Conservation (phyloP, 2,113 vertebrate genomes). For the Glaucidium brasilianum region DNA sequence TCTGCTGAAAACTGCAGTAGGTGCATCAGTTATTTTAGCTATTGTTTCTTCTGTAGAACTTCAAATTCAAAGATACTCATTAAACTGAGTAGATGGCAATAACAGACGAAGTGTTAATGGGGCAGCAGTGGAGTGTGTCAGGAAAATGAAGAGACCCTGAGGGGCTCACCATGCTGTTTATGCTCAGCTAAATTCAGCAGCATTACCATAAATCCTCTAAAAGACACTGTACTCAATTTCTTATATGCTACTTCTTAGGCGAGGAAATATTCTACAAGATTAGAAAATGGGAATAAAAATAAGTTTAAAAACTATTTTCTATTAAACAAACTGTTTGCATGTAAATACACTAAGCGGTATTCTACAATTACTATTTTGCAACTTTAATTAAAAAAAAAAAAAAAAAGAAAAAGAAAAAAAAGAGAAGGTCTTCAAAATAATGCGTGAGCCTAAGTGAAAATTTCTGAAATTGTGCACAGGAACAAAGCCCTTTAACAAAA, state of each 20-base stretch:
- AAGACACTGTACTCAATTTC: constrained; percentile 37
- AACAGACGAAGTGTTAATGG: constrained; percentile 82
- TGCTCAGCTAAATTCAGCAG: constrained; percentile 60
- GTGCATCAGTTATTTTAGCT: constrained; percentile 32
- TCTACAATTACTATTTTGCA: not conserved
- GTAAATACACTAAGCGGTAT: not conserved
- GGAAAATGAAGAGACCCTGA: constrained; percentile 78
- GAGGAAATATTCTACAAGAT: not conserved
- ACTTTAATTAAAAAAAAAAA: not conserved
- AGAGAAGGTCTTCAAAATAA: not conserved
- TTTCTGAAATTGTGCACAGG: not conserved
- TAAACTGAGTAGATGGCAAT: constrained; percentile 76
- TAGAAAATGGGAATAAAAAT: not conserved
- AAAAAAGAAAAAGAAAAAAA: not conserved
- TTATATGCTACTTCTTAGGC: not conserved
- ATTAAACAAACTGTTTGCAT: not conserved
- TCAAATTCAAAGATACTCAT: constrained; percentile 77
- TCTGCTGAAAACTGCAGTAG: constrained; percentile 9
- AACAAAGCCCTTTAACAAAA: not conserved
- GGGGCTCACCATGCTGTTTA: constrained; percentile 72
- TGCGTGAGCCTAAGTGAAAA: not conserved
- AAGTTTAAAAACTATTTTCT: not conserved
- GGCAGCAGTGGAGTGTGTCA: constrained; percentile 78
- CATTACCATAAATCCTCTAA: constrained; percentile 70
- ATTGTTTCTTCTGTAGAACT: constrained; percentile 59